A percentile compares a stretch with the other conserved stretches of the same genome.
Conservation (phyloP, 1,140 invertebrate genomes). For the Drosophila pallidifrons region DNA sequence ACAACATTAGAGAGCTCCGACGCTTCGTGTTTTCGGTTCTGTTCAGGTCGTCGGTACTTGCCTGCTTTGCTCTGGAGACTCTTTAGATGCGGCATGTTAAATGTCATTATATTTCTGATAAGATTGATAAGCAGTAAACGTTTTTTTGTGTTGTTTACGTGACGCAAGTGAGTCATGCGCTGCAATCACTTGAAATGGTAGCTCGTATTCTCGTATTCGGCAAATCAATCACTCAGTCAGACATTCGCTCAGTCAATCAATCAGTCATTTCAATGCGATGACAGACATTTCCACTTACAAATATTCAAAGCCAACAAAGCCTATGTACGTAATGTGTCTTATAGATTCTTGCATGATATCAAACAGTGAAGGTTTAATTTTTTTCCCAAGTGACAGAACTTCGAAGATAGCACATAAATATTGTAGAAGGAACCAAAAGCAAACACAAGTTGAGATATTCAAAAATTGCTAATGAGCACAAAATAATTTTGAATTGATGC, state of each 20-base stretch:
- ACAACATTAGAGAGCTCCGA: background rate
- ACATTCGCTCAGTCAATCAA: slow-evolving; percentile 55
- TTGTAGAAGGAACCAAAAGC: too few relatives aligned
- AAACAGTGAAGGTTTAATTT: background rate
- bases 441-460: too few relatives aligned
- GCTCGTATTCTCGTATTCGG: slow-evolving; percentile 12
- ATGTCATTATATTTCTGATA: slow-evolving; percentile 78
- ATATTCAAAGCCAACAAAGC: slow-evolving; percentile 48
- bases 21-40: background rate
- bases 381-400: background rate
- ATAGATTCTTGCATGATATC: background rate
- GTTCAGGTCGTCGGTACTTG: background rate
- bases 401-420: too few relatives aligned
- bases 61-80: slow-evolving; percentile 10
- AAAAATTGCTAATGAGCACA: too few relatives aligned
- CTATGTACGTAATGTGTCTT: slow-evolving; percentile 46
- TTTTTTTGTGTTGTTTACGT: slow-evolving; percentile 61
- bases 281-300: slow-evolving; percentile 77
- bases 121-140: slow-evolving; percentile 77
- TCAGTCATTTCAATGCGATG: slow-evolving; percentile 65
- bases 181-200: slow-evolving; percentile 35
- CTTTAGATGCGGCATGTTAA: slow-evolving; percentile 67
- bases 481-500: too few relatives aligned
- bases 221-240: slow-evolving; percentile 41
- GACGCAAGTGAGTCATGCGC: slow-evolving; percentile 62